Evolutionary conservation across 2,113 vertebrate genomes (phyloP).

Genomic region (Ciconia maguari): DNA sequence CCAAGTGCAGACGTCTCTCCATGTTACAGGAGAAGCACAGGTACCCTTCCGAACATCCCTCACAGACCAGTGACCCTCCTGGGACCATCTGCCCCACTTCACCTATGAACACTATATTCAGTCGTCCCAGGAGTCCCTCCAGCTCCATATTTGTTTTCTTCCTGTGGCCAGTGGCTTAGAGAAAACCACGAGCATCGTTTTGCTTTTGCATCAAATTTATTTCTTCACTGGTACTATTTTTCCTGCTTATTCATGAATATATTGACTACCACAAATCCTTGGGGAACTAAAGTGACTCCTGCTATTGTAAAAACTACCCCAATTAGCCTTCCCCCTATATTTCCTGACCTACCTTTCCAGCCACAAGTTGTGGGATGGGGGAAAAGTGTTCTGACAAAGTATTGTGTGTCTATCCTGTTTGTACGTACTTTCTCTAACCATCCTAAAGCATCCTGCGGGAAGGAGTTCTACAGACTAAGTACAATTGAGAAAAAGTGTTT

Average conservation of each 20-base stretch:
- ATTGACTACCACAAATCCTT: background rate
- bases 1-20: background rate
- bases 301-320: background rate
- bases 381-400: background rate
- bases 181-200: background rate
- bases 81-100: background rate
- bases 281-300: background rate
- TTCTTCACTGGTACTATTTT: background rate
- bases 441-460: background rate
- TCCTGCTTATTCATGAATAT: background rate
- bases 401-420: background rate
- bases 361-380: background rate
- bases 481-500: background rate
- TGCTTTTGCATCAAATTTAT: background rate
- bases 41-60: too few relatives aligned
- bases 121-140: background rate
- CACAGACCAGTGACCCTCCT: too few relatives aligned
- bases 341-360: background rate
- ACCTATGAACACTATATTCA: accelerated
- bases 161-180: background rate
- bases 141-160: accelerated
- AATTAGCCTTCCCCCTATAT: too few relatives aligned
- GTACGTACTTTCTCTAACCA: background rate
- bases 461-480: background rate
- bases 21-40: background rate